Percentiles rank a stretch among this genome's conserved stretches.
These are phyloP conservation scores for Atherix ibis DNA, from an alignment of 2,888 invertebrate genomes.

Conservation along the genomic window DNA sequence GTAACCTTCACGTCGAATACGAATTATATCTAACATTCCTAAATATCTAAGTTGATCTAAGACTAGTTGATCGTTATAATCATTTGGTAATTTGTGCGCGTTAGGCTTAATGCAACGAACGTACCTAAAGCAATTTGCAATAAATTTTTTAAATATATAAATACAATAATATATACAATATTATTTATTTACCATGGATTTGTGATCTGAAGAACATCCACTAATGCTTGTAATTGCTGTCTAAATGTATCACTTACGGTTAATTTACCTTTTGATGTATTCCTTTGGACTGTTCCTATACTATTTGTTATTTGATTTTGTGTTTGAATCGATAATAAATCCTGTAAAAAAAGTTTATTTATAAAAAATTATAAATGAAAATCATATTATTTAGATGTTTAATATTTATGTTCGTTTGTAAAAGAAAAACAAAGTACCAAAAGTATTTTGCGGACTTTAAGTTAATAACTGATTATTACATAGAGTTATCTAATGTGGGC, in stretches of 20 bases:
- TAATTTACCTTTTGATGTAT: conserved; percentile 76
- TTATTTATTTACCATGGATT: conserved; percentile 65
- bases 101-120: conserved; percentile 89
- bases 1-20: conserved; percentile 78
- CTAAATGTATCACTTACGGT: conserved; percentile 83
- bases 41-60: conserved; percentile 77
- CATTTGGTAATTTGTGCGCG: conserved; percentile 61
- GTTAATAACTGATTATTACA: too few relatives aligned
- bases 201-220: conserved; percentile 77
- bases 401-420: too few relatives aligned
- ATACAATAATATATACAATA: not conserved
- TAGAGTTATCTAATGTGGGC: too few relatives aligned
- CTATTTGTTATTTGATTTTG: conserved; percentile 31
- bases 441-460: too few relatives aligned
- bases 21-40: conserved; percentile 85
- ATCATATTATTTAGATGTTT: too few relatives aligned
- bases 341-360: conserved; percentile 30
- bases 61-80: conserved; percentile 65
- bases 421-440: too few relatives aligned
- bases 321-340: conserved; percentile 27
- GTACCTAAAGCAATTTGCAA: conserved; percentile 39
- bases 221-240: conserved; percentile 71
- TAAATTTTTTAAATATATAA: not conserved
- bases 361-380: too few relatives aligned
- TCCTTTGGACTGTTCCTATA: conserved; percentile 47